phyloP scores from a whole-genome alignment of 1,140 invertebrate species.

The Lasioglossum baleicum region DNA sequence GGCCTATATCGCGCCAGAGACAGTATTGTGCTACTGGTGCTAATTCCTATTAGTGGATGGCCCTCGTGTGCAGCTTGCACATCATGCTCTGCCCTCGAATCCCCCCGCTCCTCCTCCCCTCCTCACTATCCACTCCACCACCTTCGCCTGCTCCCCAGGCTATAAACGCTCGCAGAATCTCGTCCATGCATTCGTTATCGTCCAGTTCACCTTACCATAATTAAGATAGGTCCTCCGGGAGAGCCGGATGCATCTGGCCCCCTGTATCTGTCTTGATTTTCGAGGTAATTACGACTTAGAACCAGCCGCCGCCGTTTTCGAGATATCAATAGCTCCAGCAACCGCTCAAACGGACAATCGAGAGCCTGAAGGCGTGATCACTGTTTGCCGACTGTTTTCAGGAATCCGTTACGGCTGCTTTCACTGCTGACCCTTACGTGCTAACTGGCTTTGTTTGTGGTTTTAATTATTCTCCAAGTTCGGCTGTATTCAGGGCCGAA shows the following conservation, averaged over 20 bases:
- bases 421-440: too few relatives aligned
- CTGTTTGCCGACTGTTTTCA: too few relatives aligned
- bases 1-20: constrained; percentile 59
- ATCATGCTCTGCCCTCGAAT: constrained; percentile 1
- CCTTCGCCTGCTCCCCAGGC: constrained; percentile 21
- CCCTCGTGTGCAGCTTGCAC: constrained; percentile 50
- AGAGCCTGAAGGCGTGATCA: neutral
- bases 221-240: constrained; percentile 54
- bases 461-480: too few relatives aligned
- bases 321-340: neutral
- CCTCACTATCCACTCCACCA: too few relatives aligned
- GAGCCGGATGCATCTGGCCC: constrained; percentile 15
- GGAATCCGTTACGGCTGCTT: too few relatives aligned
- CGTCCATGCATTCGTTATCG: constrained; percentile 61
- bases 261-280: constrained; percentile 31
- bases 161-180: constrained; percentile 43
- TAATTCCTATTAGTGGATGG: constrained; percentile 67
- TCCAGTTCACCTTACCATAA: constrained; percentile 60
- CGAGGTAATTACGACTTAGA: constrained; percentile 22
- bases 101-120: neutral
- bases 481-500: too few relatives aligned
- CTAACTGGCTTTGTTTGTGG: too few relatives aligned
- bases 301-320: neutral
- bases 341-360: neutral
- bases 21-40: constrained; percentile 61